phyloP scores from a whole-genome alignment of 2,113 vertebrate genomes.

The Chaenogobius annularis region DNA sequence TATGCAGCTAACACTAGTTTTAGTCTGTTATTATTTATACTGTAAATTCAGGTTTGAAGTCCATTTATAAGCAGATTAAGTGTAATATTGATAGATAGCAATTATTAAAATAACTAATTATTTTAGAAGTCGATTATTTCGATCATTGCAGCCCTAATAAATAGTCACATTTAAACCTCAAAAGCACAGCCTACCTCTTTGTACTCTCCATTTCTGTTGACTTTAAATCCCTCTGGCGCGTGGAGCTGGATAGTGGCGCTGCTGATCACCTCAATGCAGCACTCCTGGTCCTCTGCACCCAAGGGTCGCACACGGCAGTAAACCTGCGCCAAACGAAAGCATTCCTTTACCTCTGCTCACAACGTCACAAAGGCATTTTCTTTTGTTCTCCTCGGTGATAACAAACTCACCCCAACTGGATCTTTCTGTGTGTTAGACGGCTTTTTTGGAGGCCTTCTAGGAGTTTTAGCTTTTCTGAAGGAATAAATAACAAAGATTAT shows the following conservation, averaged over 20 bases:
- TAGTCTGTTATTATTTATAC: no score
- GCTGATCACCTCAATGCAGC: constrained; percentile 91
- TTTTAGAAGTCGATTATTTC: no score
- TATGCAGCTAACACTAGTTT: no score
- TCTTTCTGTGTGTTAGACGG: constrained; percentile 77
- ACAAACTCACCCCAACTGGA: constrained; percentile 81
- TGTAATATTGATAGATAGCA: no score
- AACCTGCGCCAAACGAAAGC: constrained; percentile 71
- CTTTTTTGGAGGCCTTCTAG: constrained; percentile 75
- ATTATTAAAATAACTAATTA: no score
- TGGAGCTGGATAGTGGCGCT: constrained; percentile 88
- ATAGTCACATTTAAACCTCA: not conserved
- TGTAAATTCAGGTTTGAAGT: no score
- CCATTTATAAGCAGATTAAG: no score
- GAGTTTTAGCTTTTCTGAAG: constrained; percentile 74
- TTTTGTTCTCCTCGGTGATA: not conserved
- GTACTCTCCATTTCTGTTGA: constrained; percentile 88
- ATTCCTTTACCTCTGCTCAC: not conserved
- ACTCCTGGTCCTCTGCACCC: constrained; percentile 77
- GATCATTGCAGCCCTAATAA: not conserved
- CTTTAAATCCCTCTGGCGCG: constrained; percentile 85
- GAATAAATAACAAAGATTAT: not conserved
- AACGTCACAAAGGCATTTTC: no score
- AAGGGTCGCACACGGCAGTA: constrained; percentile 91
- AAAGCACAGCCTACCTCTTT: constrained; percentile 82